A percentile compares a stretch with the other conserved stretches of the same genome.
These are phyloP conservation scores for Mirza zaza DNA, from an alignment of 2,113 vertebrate species.

Conservation along the genomic window DNA sequence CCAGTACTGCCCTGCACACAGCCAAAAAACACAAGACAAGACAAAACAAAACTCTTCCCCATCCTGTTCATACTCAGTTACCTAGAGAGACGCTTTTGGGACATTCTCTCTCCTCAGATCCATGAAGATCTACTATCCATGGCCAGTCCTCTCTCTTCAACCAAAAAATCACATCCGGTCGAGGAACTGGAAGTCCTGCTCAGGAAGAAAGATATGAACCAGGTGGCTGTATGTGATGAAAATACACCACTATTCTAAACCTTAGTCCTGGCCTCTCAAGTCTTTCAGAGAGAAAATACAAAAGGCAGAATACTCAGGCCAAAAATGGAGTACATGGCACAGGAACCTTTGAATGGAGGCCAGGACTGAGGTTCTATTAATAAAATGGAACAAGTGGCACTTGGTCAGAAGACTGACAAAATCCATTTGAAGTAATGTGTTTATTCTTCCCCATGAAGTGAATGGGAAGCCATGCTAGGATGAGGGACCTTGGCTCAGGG, in stretches of 20 bases:
- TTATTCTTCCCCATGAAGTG: not conserved
- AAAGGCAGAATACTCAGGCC: not conserved
- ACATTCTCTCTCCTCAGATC: conserved; percentile 16
- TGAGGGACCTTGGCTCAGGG: not conserved
- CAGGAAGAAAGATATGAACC: conserved; percentile 11
- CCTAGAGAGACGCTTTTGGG: conserved; percentile 50
- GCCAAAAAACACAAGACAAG: not conserved
- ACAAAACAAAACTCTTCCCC: not conserved
- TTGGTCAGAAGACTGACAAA: not conserved
- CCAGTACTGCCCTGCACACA: not conserved
- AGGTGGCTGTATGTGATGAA: not conserved
- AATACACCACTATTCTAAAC: not conserved
- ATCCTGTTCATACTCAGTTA: conserved; percentile 25
- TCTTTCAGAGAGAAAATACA: conserved; percentile 15
- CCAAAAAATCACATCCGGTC: conserved; percentile 67
- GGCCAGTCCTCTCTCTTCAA: conserved; percentile 58
- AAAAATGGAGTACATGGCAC: not conserved
- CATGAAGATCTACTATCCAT: conserved; percentile 35
- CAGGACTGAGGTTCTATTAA: not conserved
- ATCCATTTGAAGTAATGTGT: not conserved
- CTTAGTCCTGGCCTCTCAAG: not conserved
- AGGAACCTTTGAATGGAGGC: not conserved
- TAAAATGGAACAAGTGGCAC: not conserved
- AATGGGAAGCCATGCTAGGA: not conserved
- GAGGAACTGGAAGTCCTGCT: conserved; percentile 73